Evolutionary conservation across 2,888 invertebrate genomes (phyloP).

Genomic region (Phengaris arion): DNA sequence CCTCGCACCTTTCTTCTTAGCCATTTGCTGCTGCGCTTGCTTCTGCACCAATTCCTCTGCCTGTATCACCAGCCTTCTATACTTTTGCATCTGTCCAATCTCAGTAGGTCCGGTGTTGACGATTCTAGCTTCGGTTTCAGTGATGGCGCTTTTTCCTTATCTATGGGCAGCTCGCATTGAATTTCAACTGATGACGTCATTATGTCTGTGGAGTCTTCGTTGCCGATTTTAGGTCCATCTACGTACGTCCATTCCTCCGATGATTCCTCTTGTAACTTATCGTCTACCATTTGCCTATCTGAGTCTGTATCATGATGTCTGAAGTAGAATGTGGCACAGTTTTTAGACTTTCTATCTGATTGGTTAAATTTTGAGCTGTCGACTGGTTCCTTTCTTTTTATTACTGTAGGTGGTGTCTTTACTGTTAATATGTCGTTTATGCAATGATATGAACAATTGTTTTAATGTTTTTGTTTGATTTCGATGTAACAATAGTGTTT

Average conservation of each 20-base stretch:
- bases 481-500: slow-evolving; percentile 41
- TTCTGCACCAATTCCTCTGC: slow-evolving; percentile 89
- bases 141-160: slow-evolving; percentile 55
- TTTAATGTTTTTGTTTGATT: slow-evolving; percentile 49
- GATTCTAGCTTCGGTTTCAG: slow-evolving; percentile 64
- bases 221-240: slow-evolving; percentile 65
- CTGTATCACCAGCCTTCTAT: slow-evolving; percentile 88
- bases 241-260: slow-evolving; percentile 84
- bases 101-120: slow-evolving; percentile 70
- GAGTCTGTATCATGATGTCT: slow-evolving; percentile 93
- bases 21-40: slow-evolving; percentile 69
- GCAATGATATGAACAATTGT: slow-evolving; percentile 35
- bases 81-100: slow-evolving; percentile 79
- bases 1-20: slow-evolving; percentile 69
- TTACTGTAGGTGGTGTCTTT: slow-evolving; percentile 68
- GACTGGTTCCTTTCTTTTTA: slow-evolving; percentile 75
- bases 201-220: slow-evolving; percentile 72
- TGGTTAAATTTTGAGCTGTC: slow-evolving; percentile 83
- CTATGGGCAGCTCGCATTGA: slow-evolving; percentile 66
- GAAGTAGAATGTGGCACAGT: slow-evolving; percentile 91
- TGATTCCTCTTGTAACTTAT: slow-evolving; percentile 71
- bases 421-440: slow-evolving; percentile 53
- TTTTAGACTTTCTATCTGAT: slow-evolving; percentile 88
- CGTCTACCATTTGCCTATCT: slow-evolving; percentile 82
- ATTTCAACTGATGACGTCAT: slow-evolving; percentile 76